These are phyloP conservation scores for Eudiplozoon nipponicum DNA, from an alignment of 2,888 invertebrate genomes.

Conservation along the genomic window DNA sequence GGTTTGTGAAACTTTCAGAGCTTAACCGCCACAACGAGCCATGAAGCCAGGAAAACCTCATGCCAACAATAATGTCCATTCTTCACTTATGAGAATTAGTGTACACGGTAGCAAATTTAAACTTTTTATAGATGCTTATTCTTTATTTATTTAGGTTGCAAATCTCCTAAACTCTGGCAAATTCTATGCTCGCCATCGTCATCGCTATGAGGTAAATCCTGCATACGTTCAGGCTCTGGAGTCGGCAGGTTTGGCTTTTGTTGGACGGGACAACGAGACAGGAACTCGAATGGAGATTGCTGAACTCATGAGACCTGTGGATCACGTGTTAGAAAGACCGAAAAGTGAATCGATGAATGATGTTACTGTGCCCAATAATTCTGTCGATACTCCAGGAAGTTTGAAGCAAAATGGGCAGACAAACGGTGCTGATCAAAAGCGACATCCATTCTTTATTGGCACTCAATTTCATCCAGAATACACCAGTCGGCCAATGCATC, in stretches of 20 bases:
- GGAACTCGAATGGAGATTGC: constrained; percentile 68
- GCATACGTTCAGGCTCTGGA: constrained; percentile 42
- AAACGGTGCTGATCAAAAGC: too few species aligned
- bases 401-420: too few species aligned
- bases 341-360: constrained; percentile 19
- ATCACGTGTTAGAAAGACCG: too few species aligned
- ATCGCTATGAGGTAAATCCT: constrained; percentile 79
- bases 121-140: too few species aligned
- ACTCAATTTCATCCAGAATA: constrained; percentile 97
- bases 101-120: too few species aligned
- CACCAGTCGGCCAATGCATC: constrained; percentile 39
- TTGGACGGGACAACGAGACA: constrained; percentile 40
- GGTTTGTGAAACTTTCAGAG: too few species aligned
- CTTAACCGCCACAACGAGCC: too few species aligned
- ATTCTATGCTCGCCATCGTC: constrained; percentile 37
- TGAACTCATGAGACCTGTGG: constrained; percentile 39
- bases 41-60: too few species aligned
- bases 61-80: too few species aligned
- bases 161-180: background rate
- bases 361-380: background rate
- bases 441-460: constrained; percentile 63
- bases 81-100: too few species aligned
- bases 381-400: too few species aligned
- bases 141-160: too few species aligned
- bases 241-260: constrained; percentile 50